phyloP scores from a whole-genome alignment of 2,888 invertebrate species.

The Troides oblongomaculatus region DNA sequence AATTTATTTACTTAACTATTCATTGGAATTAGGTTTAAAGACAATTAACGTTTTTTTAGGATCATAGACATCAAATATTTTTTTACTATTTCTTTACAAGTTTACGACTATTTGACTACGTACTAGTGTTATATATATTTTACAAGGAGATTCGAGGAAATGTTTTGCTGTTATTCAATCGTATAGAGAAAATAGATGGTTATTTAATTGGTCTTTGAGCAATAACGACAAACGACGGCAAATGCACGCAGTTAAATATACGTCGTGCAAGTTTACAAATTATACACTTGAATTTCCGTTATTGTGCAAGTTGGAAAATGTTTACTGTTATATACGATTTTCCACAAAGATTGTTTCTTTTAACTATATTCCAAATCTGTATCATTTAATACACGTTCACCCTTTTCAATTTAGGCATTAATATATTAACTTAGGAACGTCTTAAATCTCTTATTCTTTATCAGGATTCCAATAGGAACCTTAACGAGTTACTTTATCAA shows the following conservation, averaged over 20 bases:
- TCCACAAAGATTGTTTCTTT: neutral
- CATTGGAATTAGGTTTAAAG: too few relatives aligned
- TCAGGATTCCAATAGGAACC: too few relatives aligned
- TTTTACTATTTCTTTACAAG: neutral
- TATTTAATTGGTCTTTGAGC: slow-evolving; percentile 1
- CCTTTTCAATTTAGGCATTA: too few relatives aligned
- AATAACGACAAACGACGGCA: slow-evolving; percentile 13
- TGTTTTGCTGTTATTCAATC: neutral
- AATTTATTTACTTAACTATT: too few relatives aligned
- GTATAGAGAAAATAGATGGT: neutral
- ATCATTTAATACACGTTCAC: too few relatives aligned
- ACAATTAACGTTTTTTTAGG: too few relatives aligned
- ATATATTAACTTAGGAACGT: too few relatives aligned
- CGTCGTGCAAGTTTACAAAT: slow-evolving; percentile 20
- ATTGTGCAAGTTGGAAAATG: neutral
- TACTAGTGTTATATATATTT: too few relatives aligned
- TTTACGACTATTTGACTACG: too few relatives aligned
- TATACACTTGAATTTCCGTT: slow-evolving; percentile 34
- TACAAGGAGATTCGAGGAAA: neutral
- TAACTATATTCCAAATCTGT: too few relatives aligned
- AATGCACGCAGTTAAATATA: slow-evolving; percentile 1
- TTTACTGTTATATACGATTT: neutral
- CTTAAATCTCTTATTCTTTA: too few relatives aligned
- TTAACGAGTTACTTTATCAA: too few relatives aligned
- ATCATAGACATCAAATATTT: neutral